Conservation (phyloP, 2,888 invertebrate genomes). For the Falcaria lacertinaria region DNA sequence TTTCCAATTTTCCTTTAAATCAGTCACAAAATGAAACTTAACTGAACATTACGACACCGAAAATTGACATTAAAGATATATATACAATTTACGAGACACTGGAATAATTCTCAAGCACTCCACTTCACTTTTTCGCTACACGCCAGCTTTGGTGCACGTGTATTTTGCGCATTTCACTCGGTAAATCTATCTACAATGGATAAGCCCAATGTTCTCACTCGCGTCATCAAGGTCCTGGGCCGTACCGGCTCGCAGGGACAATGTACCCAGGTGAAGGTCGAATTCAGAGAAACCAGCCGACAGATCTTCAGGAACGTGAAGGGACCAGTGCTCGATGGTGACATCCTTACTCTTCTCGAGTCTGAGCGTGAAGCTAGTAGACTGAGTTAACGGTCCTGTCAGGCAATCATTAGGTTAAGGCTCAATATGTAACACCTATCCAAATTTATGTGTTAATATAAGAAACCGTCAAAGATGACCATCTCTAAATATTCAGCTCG, state of each 20-base stretch:
- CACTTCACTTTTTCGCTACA: constrained; percentile 59
- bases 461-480: constrained; percentile 69
- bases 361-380: constrained; percentile 99
- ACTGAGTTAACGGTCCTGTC: constrained; percentile 84
- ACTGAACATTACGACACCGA: no score
- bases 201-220: constrained; percentile 91
- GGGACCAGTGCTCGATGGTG: constrained; percentile 99
- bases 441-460: constrained; percentile 41
- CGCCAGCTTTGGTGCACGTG: constrained; percentile 70
- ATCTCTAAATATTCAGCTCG: constrained; percentile 48
- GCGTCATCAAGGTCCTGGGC: constrained; percentile 98
- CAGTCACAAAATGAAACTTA: no score
- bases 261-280: constrained; percentile 99
- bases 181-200: constrained; percentile 82
- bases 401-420: constrained; percentile 54
- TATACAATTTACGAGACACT: no score
- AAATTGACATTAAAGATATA: no score
- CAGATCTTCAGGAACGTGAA: constrained; percentile 99
- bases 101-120: no score
- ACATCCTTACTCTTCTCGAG: constrained; percentile 98
- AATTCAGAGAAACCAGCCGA: constrained; percentile 97
- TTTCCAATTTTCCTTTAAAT: no score
- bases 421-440: constrained; percentile 42
- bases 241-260: constrained; percentile 99
- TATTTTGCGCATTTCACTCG: constrained; percentile 51